phyloP scores from a whole-genome alignment of 1,140 invertebrate genomes.

The Mamestra configurata region DNA sequence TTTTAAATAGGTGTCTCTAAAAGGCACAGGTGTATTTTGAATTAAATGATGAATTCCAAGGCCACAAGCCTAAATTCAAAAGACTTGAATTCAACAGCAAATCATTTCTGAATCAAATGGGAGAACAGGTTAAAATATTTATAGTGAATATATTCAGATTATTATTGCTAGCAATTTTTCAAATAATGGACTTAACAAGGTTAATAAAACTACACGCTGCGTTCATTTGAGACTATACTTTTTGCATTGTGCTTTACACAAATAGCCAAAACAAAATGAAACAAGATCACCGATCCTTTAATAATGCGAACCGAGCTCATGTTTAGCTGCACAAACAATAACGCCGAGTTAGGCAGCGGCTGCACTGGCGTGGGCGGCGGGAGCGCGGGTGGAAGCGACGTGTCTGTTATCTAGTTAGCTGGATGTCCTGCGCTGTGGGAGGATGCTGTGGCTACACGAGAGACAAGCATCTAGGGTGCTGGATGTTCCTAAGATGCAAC shows the following conservation, averaged over 20 bases:
- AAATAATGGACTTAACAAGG: too few relatives aligned
- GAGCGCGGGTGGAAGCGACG: constrained; percentile 4
- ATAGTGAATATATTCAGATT: too few relatives aligned
- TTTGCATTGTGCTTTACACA: too few relatives aligned
- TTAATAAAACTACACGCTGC: neutral
- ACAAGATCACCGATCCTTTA: neutral
- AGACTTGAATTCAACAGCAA: neutral
- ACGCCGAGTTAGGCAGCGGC: neutral
- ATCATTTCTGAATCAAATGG: neutral
- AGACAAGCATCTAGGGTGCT: too few relatives aligned
- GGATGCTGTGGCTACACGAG: neutral
- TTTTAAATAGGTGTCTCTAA: too few relatives aligned
- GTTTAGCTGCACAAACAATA: neutral
- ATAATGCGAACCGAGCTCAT: neutral
- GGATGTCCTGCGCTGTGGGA: neutral
- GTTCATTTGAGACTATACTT: neutral
- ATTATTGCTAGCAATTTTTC: too few relatives aligned
- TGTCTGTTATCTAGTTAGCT: constrained; percentile 20
- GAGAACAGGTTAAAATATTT: too few relatives aligned
- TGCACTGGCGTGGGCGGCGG: neutral
- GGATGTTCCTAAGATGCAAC: too few relatives aligned
- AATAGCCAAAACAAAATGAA: neutral
- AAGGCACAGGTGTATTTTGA: too few relatives aligned
- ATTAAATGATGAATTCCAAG: too few relatives aligned
- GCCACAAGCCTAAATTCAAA: too few relatives aligned